Evolutionary conservation across 2,797 vertebrate genomes (phyloP).

Genomic region (Tinamus major): DNA sequence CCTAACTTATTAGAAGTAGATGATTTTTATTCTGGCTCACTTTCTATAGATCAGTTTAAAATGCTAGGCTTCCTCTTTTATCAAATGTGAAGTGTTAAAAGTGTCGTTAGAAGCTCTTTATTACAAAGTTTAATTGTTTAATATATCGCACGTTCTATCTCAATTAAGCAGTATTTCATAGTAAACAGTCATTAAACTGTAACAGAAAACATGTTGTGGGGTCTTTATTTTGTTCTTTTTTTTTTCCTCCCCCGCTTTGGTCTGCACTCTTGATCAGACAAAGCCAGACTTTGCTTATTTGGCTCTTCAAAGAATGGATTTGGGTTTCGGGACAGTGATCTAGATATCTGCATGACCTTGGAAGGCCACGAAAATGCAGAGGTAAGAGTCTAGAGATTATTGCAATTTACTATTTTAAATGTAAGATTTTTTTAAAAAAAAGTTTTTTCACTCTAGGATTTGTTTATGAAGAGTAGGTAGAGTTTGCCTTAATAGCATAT

Average conservation of each 20-base stretch:
- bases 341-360: constrained; percentile 99
- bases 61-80: background rate
- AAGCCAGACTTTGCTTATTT: constrained; percentile 95
- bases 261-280: constrained; percentile 82
- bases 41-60: background rate
- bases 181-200: background rate
- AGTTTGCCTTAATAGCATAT: background rate
- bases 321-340: constrained; percentile 97
- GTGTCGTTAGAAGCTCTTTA: background rate
- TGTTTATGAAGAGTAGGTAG: background rate
- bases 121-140: background rate
- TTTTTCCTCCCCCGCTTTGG: background rate
- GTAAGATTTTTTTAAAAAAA: background rate
- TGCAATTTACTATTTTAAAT: background rate
- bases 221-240: too few species aligned
- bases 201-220: background rate
- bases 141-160: background rate
- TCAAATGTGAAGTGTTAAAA: background rate
- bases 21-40: background rate
- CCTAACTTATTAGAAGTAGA: background rate
- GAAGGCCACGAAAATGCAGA: constrained; percentile 97
- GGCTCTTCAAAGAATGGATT: constrained; percentile 99
- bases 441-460: background rate
- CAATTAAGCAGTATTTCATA: background rate
- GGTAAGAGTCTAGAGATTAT: constrained; percentile 76